Base-by-base conservation (phyloP, 2,888 invertebrate genomes). In the Ochropleura plecta region DNA sequence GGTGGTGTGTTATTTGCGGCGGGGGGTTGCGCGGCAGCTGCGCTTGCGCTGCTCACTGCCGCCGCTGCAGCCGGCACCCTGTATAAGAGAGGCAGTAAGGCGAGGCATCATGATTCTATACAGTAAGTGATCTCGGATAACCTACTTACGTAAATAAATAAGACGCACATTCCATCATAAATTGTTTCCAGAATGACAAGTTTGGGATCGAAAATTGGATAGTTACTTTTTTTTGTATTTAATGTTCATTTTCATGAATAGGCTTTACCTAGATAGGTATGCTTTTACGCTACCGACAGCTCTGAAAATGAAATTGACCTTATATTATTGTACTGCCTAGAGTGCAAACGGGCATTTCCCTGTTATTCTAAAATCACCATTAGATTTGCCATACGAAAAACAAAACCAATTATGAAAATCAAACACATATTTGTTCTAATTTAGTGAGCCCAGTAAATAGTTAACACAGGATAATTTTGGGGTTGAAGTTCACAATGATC, bases 21-120 rank as follows among this genome's bases (percentile, higher is more conserved):
- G 0, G 98, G 98, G 0, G 98, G 98, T 55, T 98, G 98, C 93
- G 98, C 98, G 0, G 97, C 98, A 71, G 98, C 97, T 18, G 97
- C 98, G 68, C 95, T 98, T 66, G 97, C 97, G 40, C 80, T 96
- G 81, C 96, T 98, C 20, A 97, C 98, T 0, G 97, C 97, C 46
- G 97, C 97, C 5, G 97, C 97, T 1, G 97, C 98, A 5, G 97
- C 97, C 10, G 97, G 98, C 49, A 97, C 97, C 10, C 91, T 98
- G 85, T 98, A 97, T 89, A 97, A 97, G 76, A 96, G 97, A 75
- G 97, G 97, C 85, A 97, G 97, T 90, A 98, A 98, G 90, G 97
- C 97, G 51, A 95, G 97, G 44, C 97, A 97, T 67, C 97, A 97
- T 88, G 97, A 97, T 89, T 97, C 97, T 68, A 95, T 97, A 88